These are phyloP conservation scores for crab-eating macaque (Macaca fascicularis) DNA, from an alignment of 2,113 vertebrate genomes.

Conservation along the genomic window DNA sequence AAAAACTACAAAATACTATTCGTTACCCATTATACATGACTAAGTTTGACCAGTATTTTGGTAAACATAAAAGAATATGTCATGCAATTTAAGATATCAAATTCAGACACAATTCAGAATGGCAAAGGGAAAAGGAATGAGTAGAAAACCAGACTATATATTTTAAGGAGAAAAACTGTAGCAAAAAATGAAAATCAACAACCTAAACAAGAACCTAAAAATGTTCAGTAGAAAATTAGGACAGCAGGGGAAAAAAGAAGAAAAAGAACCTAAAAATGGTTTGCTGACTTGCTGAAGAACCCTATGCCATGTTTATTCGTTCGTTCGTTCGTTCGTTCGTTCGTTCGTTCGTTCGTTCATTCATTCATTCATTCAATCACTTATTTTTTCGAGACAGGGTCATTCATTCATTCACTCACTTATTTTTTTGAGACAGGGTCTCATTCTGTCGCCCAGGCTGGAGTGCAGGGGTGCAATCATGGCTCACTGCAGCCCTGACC, in stretches of 20 bases:
- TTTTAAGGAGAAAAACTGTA: not conserved
- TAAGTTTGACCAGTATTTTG: not conserved
- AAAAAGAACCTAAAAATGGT: not conserved
- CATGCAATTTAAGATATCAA: slow-evolving; percentile 11
- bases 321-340: too few relatives aligned
- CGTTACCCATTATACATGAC: not conserved
- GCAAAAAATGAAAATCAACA: not conserved
- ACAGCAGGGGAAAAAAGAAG: not conserved
- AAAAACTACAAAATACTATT: not conserved
- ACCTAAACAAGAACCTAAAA: not conserved
- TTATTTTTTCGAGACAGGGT: too few relatives aligned
- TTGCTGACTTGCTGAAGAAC: not conserved
- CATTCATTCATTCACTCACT: too few relatives aligned
- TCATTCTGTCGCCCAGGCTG: too few relatives aligned
- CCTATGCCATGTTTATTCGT: not conserved
- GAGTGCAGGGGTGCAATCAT: too few relatives aligned
- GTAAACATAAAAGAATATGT: slow-evolving; percentile 5
- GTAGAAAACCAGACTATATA: not conserved
- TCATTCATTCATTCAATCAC: too few relatives aligned
- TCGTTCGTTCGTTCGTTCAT: too few relatives aligned
- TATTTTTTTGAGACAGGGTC: too few relatives aligned
- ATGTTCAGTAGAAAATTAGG: not conserved
- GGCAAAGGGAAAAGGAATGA: not conserved
- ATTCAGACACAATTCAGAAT: slow-evolving; percentile 21
- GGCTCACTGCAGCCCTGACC: too few relatives aligned